Base-by-base conservation (phyloP, 2,113 vertebrate species). In the Hydropotes inermis region DNA sequence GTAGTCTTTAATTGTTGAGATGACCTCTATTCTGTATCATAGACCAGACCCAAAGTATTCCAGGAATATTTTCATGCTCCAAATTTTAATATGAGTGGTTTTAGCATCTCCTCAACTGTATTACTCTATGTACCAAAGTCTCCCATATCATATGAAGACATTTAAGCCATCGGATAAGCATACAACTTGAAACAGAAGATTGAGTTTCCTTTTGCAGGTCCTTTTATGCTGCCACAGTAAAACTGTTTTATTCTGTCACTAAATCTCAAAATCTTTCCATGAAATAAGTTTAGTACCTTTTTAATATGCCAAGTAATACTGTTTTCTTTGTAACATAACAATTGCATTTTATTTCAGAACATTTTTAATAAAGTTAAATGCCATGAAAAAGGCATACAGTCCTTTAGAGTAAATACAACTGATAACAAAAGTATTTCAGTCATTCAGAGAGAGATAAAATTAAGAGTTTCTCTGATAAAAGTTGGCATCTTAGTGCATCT, bases 201-300 rank as follows among this genome's bases (percentile, higher is more conserved):
- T 92, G 86, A 64, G 2, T 88, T 93, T 19, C 25, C 60, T 91
- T 96, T 33, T 87, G 3, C 10, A 84, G 60, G 12, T 54, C 43
- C 43, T 61, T 94, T 93, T 78, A 67, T 96, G 60, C 23, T 78
- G 11, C 43, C 55, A 90, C 28, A 50, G 50, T 87, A 79, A 78
- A 5, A 21, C 70, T 36, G 36, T 94, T 97, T 97, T 88, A 94
- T 91, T 93, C 61, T 95, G 30, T 91, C 50, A 84, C 50, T 95
- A 64, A 95, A 84, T 85, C 30, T 84, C 36, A 52, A 93, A 87
- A 43, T 84, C 61, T 91, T 95, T 95, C 87, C 70, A 74, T 91
- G 70, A 88, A 93, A 47, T 54, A 84, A 96, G 45, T 55, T 95
- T 84, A 88, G 36, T 88, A 81, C 11, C 15, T 86, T 86, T 96